Percentiles rank a stretch among this genome's conserved stretches.
These are phyloP conservation scores for Grantiella picta DNA, from an alignment of 2,113 vertebrate species.

Conservation along the genomic window DNA sequence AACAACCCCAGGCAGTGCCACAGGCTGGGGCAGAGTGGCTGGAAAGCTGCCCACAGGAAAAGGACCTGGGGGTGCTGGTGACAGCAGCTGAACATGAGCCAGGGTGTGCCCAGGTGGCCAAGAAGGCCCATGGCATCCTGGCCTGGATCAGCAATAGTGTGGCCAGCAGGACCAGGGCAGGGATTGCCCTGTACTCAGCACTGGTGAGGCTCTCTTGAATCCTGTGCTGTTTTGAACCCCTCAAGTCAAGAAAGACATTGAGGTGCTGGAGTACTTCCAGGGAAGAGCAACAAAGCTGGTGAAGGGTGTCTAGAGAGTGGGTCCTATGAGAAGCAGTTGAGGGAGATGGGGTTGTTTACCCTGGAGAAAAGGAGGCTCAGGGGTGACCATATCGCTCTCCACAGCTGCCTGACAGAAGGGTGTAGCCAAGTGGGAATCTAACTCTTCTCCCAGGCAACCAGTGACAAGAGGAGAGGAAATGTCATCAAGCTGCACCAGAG, in stretches of 20 bases:
- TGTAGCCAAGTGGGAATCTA: background rate
- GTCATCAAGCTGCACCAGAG: background rate
- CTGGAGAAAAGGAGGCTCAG: background rate
- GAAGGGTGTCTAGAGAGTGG: background rate
- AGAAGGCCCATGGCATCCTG: background rate
- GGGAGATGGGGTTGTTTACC: background rate
- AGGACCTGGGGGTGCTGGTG: no score
- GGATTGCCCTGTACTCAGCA: background rate
- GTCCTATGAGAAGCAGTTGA: background rate
- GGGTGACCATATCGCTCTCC: accelerated
- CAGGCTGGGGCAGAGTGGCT: background rate
- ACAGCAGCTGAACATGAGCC: background rate
- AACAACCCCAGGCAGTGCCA: background rate
- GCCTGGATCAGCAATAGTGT: background rate
- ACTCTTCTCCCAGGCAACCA: background rate
- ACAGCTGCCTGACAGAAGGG: background rate
- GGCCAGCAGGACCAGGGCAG: background rate
- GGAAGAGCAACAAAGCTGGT: background rate
- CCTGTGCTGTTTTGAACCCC: background rate
- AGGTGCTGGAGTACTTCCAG: background rate
- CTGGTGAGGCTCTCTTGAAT: no score
- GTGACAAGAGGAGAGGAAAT: background rate
- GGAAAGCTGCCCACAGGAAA: background rate
- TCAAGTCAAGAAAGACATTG: background rate
- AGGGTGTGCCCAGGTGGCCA: background rate